Conservation (phyloP, 2,797 vertebrate genomes). For the Echeneis naucrates region DNA sequence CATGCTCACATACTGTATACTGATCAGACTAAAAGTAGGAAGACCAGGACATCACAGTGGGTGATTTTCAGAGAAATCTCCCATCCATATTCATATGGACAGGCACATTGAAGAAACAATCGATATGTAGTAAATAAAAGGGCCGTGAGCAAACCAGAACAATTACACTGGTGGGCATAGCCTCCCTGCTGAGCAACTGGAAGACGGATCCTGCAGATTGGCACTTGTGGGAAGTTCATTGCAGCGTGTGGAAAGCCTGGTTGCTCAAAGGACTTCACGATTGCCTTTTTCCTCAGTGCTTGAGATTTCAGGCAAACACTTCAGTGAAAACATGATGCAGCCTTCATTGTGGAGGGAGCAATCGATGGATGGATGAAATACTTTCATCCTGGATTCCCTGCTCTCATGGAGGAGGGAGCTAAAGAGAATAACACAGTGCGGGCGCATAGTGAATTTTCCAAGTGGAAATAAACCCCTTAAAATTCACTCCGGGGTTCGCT, state of each 20-base stretch:
- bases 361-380: constrained; percentile 62
- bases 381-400: constrained; percentile 54
- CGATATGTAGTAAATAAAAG: constrained; percentile 37
- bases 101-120: constrained; percentile 36
- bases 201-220: constrained; percentile 69
- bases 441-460: constrained; percentile 43
- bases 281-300: constrained; percentile 59
- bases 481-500: constrained; percentile 50
- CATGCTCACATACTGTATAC: background rate
- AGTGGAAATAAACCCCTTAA: constrained; percentile 60
- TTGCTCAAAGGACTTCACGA: constrained; percentile 60
- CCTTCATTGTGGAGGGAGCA: constrained; percentile 46
- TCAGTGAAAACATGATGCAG: constrained; percentile 57
- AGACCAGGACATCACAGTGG: background rate
- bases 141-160: constrained; percentile 41
- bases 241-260: constrained; percentile 69
- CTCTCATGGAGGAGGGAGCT: constrained; percentile 39
- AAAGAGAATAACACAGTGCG: constrained; percentile 60
- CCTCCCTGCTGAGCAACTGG: constrained; percentile 48
- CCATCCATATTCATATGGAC: constrained; percentile 14
- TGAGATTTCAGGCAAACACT: constrained; percentile 67
- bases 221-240: constrained; percentile 67
- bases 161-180: constrained; percentile 39
- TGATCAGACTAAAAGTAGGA: background rate
- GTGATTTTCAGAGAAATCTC: background rate